Evolutionary conservation across 1,140 invertebrate species (phyloP).

Genomic region (Temnothorax nylanderi): DNA sequence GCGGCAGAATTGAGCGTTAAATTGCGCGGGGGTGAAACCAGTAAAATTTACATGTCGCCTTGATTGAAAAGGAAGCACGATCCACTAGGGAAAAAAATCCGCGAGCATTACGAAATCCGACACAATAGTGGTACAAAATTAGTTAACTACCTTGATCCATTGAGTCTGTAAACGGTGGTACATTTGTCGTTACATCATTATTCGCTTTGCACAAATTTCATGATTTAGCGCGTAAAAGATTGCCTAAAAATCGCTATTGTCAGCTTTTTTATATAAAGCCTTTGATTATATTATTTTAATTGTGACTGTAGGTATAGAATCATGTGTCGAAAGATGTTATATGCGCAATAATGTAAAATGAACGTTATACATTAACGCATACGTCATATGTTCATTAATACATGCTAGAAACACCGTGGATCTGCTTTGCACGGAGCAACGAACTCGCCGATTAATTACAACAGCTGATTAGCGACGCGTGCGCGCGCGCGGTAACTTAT

Average conservation of each 20-base stretch:
- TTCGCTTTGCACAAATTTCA: not conserved
- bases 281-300: slow-evolving; percentile 2
- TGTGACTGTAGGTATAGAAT: not conserved
- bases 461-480: slow-evolving; percentile 56
- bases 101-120: not conserved
- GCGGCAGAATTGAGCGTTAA: slow-evolving; percentile 58
- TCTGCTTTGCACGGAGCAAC: slow-evolving; percentile 51
- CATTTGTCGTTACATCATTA: not conserved
- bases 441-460: slow-evolving; percentile 71
- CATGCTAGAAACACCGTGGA: not conserved
- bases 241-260: not conserved
- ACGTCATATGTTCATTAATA: not conserved
- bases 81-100: not conserved
- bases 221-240: not conserved
- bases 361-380: no score
- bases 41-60: slow-evolving; percentile 45
- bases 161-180: not conserved
- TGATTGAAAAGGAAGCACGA: slow-evolving; percentile 51
- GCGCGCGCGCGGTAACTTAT: slow-evolving; percentile 58
- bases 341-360: not conserved
- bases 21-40: slow-evolving; percentile 15
- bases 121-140: not conserved
- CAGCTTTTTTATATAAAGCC: not conserved
- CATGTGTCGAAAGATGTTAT: not conserved
- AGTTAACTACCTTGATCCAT: not conserved